Evolutionary conservation across 2,797 vertebrate genomes (phyloP).

Genomic region (Rhinatrema bivittatum): DNA sequence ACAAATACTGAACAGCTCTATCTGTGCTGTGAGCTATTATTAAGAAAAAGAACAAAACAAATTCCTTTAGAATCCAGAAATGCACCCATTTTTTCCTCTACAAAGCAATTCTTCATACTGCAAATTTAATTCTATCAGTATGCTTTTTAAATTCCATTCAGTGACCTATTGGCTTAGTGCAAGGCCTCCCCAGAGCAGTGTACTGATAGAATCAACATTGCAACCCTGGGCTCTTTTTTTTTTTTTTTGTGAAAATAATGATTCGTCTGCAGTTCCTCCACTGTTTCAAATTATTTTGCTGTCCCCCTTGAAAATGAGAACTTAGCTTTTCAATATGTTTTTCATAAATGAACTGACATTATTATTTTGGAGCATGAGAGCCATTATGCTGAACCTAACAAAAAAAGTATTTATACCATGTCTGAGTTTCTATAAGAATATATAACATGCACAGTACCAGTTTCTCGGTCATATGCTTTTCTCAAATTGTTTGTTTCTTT

Average conservation of each 20-base stretch:
- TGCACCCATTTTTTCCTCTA: slow-evolving; percentile 10
- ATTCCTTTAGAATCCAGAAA: slow-evolving; percentile 15
- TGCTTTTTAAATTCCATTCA: slow-evolving; percentile 16
- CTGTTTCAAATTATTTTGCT: slow-evolving; percentile 28
- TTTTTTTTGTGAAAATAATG: slow-evolving; percentile 6
- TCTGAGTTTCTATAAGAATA: too few relatives aligned
- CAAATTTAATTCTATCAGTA: slow-evolving; percentile 34
- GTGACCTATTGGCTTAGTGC: slow-evolving; percentile 1
- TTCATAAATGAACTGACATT: slow-evolving; percentile 16
- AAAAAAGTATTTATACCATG: too few relatives aligned
- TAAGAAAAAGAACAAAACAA: slow-evolving; percentile 12
- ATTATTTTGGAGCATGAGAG: slow-evolving; percentile 17
- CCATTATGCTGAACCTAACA: slow-evolving; percentile 8
- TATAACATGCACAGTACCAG: too few relatives aligned
- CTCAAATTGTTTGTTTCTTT: too few relatives aligned
- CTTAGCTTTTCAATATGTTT: slow-evolving; percentile 15
- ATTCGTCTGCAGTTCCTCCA: slow-evolving; percentile 11
- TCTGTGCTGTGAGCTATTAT: background rate
- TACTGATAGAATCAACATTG: slow-evolving; percentile 5
- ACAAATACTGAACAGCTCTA: background rate
- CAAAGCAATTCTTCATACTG: slow-evolving; percentile 13
- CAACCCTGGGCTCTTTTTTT: background rate
- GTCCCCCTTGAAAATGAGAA: slow-evolving; percentile 19
- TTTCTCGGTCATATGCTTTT: too few relatives aligned
- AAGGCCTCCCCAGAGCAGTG: slow-evolving; percentile 1